Conservation (phyloP, 2,888 invertebrate species). For the Agrypnus murinus region DNA sequence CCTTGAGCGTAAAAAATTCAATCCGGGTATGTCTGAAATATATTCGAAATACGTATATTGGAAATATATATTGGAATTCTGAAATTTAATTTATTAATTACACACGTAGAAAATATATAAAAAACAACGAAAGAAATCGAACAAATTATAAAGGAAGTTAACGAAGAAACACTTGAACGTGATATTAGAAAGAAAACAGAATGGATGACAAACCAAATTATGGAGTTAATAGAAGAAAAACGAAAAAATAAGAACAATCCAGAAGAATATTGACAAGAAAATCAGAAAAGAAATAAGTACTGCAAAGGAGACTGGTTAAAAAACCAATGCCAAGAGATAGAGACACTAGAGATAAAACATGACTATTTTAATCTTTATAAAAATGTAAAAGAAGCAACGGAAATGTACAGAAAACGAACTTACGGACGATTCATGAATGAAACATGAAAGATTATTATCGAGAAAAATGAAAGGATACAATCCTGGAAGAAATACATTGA, state of each 20-base stretch:
- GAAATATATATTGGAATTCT: too few relatives aligned
- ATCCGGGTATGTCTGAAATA: too few relatives aligned
- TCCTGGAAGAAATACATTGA: constrained; percentile 9
- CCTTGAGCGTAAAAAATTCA: too few relatives aligned
- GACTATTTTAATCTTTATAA: constrained; percentile 1
- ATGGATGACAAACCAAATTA: constrained; percentile 19
- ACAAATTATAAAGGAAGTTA: constrained; percentile 1
- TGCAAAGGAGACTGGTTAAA: constrained; percentile 13
- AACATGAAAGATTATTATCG: constrained; percentile 15
- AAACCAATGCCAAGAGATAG: constrained; percentile 11
- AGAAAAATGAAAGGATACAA: constrained; percentile 6
- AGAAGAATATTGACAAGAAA: constrained; percentile 27
- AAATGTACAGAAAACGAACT: constrained; percentile 9
- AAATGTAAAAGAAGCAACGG: constrained; percentile 7
- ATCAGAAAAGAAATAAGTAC: constrained; percentile 14
- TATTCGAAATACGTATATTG: too few relatives aligned
- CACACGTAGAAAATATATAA: constrained; percentile 6
- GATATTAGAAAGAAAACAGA: constrained; percentile 33
- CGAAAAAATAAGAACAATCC: constrained; percentile 18
- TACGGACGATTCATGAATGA: not conserved
- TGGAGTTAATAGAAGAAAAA: constrained; percentile 15
- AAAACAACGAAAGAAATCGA: constrained; percentile 2
- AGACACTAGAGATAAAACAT: constrained; percentile 2
- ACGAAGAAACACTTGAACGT: not conserved
- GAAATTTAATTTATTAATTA: too few relatives aligned